Conservation (phyloP, 2,113 vertebrate genomes). For the Dromaius novaehollandiae region DNA sequence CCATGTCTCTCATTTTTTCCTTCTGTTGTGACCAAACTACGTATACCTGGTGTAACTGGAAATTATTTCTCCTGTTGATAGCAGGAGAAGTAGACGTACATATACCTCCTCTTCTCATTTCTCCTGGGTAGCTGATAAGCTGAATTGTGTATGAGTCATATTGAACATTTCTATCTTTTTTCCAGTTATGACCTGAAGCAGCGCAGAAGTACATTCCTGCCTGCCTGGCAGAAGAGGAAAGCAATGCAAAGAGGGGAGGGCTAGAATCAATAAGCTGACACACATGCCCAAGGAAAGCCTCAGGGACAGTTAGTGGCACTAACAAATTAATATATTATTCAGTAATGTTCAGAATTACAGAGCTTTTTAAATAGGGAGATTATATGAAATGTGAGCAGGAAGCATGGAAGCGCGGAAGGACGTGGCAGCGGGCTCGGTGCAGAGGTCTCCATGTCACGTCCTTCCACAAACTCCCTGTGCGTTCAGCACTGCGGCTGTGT, state of each 20-base stretch:
- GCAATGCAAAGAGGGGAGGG: background rate
- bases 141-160: slow-evolving; percentile 78
- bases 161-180: slow-evolving; percentile 75
- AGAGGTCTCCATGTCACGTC: background rate
- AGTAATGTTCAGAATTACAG: slow-evolving; percentile 47
- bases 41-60: slow-evolving; percentile 65
- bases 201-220: slow-evolving; percentile 53
- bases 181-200: slow-evolving; percentile 72
- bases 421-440: background rate
- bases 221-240: slow-evolving; percentile 54
- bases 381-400: slow-evolving; percentile 6
- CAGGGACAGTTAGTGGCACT: slow-evolving; percentile 48
- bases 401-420: background rate
- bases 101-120: slow-evolving; percentile 70
- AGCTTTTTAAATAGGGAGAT: slow-evolving; percentile 33
- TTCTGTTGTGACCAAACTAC: slow-evolving; percentile 57
- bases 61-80: slow-evolving; percentile 75
- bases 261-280: slow-evolving; percentile 69
- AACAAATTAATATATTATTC: slow-evolving; percentile 71
- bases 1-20: slow-evolving; percentile 12
- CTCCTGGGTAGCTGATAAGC: slow-evolving; percentile 71
- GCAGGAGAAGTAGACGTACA: slow-evolving; percentile 44
- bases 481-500: background rate
- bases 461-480: background rate
- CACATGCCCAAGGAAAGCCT: slow-evolving; percentile 54